phyloP scores from a whole-genome alignment of 92 coral and sea anemone species.

The Diadumene lineata region DNA sequence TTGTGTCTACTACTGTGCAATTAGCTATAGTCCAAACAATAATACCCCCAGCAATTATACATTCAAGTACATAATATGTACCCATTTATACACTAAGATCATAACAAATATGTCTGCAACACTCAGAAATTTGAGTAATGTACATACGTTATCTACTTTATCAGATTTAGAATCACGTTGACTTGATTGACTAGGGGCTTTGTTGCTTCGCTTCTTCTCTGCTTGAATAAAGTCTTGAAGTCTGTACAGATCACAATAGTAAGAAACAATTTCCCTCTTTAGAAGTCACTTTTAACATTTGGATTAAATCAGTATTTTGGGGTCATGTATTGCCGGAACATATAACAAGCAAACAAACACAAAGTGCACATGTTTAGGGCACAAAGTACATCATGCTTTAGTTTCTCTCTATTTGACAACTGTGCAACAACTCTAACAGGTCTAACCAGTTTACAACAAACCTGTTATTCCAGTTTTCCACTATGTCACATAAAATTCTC shows the following conservation, averaged over 20 bases:
- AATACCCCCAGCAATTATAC: too few species aligned
- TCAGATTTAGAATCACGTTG: conserved; percentile 48
- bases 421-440: not conserved
- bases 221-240: conserved; percentile 79
- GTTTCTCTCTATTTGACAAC: not conserved
- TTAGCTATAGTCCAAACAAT: too few species aligned
- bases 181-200: conserved; percentile 18
- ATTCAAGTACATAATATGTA: too few species aligned
- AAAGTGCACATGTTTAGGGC: too few species aligned
- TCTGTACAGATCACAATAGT: conserved; percentile 22
- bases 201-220: conserved; percentile 68
- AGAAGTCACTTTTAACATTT: too few species aligned
- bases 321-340: too few species aligned
- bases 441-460: conserved; percentile 1
- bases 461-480: conserved; percentile 90
- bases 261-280: not conserved
- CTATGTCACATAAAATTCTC: conserved; percentile 82
- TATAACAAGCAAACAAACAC: not conserved
- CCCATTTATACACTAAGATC: too few species aligned
- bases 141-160: conserved; percentile 23
- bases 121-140: not conserved
- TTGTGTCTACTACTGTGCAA: too few species aligned
- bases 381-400: not conserved
- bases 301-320: too few species aligned
- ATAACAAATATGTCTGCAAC: too few species aligned